Evolutionary conservation across 2,888 invertebrate genomes (phyloP).

Genomic region (Muschampia plurimacula): DNA sequence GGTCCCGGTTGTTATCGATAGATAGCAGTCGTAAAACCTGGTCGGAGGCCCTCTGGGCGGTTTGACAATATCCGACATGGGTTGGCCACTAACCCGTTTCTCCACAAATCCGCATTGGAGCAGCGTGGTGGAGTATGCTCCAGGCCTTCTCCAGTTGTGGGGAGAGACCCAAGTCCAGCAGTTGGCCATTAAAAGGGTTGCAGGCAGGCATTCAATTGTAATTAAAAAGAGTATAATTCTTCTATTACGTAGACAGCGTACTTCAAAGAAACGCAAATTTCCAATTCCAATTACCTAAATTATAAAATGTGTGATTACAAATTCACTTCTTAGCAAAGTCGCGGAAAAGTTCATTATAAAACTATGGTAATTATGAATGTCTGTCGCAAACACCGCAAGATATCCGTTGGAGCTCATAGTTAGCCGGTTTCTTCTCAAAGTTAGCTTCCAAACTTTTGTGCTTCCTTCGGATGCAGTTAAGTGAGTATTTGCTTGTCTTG

Average conservation of each 20-base stretch:
- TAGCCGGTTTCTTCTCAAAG: constrained; percentile 25
- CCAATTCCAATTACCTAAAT: neutral
- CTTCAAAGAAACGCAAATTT: neutral
- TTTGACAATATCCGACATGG: no score
- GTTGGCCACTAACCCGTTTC: no score
- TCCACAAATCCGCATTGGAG: no score
- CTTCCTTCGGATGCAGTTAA: constrained; percentile 8
- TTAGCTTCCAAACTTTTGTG: constrained; percentile 16
- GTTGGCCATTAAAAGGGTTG: no score
- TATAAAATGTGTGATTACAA: constrained; percentile 6
- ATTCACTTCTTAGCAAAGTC: constrained; percentile 9
- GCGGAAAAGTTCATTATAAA: constrained; percentile 18
- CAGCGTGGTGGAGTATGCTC: no score
- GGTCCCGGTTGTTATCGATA: no score
- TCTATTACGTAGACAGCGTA: neutral
- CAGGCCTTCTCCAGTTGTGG: no score
- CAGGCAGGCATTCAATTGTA: no score
- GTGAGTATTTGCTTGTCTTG: constrained; percentile 15
- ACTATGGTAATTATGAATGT: constrained; percentile 23
- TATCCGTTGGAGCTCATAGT: constrained; percentile 21
- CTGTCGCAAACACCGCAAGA: constrained; percentile 24
- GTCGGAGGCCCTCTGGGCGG: no score
- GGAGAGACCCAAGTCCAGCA: no score
- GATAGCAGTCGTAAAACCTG: no score
- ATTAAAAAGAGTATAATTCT: no score